Evolutionary conservation across 2,797 vertebrate genomes (phyloP).

Genomic region (Picus viridis): DNA sequence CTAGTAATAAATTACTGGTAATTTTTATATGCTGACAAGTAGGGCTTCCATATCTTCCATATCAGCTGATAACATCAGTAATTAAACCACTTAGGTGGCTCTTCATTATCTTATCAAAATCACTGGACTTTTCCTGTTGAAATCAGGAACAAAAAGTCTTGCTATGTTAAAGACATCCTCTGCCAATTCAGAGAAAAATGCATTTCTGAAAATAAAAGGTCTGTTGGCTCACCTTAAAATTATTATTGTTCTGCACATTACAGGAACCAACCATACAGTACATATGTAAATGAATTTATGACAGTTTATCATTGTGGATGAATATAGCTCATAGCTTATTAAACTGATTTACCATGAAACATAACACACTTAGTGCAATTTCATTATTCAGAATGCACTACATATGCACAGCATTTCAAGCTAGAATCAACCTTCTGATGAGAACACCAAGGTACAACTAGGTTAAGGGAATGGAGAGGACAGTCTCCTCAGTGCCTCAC

Average conservation of each 20-base stretch:
- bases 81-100: not conserved
- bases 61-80: not conserved
- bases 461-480: not conserved
- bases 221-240: not conserved
- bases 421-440: not conserved
- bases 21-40: not conserved
- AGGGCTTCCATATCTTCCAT: not conserved
- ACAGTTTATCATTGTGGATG: not conserved
- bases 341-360: not conserved
- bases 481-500: not conserved
- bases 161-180: not conserved
- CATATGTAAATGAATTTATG: not conserved
- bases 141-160: not conserved
- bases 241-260: not conserved
- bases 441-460: not conserved
- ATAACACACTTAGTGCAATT: not conserved
- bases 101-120: not conserved
- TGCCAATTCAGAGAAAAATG: not conserved
- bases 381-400: not conserved
- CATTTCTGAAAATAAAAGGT: not conserved
- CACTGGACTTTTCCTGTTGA: not conserved
- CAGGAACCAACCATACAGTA: not conserved
- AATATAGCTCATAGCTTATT: not conserved
- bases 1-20: not conserved
- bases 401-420: not conserved